These are phyloP conservation scores for Mycalesis mineus DNA, from an alignment of 2,888 invertebrate genomes.

Conservation along the genomic window DNA sequence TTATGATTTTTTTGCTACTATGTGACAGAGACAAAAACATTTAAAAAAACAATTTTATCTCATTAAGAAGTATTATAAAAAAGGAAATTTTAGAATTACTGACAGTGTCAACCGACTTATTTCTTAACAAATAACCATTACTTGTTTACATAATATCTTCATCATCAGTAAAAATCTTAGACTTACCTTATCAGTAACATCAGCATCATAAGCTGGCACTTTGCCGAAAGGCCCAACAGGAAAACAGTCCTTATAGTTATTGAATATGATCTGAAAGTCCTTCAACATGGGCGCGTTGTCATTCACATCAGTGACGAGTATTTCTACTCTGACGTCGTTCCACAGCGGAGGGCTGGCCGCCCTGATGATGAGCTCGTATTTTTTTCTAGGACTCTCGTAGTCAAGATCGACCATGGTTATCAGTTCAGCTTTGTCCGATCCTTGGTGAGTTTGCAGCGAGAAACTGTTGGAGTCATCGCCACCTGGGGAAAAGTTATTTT, in stretches of 20 bases:
- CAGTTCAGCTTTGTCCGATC: constrained; percentile 91
- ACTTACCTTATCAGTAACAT: constrained; percentile 88
- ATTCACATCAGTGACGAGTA: constrained; percentile 94
- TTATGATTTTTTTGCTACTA: too few species aligned
- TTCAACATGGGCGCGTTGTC: constrained; percentile 95
- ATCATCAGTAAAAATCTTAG: not conserved
- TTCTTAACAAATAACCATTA: too few species aligned
- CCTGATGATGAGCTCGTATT: constrained; percentile 90
- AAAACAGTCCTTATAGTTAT: constrained; percentile 96
- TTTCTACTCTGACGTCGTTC: constrained; percentile 91
- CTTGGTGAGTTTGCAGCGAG: constrained; percentile 87
- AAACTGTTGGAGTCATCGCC: constrained; percentile 94
- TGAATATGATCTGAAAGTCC: constrained; percentile 96
- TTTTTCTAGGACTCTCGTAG: constrained; percentile 95
- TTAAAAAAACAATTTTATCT: too few species aligned
- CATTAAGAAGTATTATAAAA: too few species aligned
- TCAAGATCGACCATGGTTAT: constrained; percentile 94
- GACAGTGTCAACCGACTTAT: too few species aligned
- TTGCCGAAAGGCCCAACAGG: constrained; percentile 94
- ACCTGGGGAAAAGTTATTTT: constrained; percentile 56
- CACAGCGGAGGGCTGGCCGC: constrained; percentile 94
- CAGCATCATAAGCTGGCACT: constrained; percentile 96
- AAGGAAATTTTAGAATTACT: too few species aligned
- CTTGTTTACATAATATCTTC: too few species aligned
- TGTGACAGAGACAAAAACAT: too few species aligned